Evolutionary conservation across 2,888 invertebrate species (phyloP), one percentile per base, ranked within the genome.

Genomic region (Drosophila tripunctata): DNA sequence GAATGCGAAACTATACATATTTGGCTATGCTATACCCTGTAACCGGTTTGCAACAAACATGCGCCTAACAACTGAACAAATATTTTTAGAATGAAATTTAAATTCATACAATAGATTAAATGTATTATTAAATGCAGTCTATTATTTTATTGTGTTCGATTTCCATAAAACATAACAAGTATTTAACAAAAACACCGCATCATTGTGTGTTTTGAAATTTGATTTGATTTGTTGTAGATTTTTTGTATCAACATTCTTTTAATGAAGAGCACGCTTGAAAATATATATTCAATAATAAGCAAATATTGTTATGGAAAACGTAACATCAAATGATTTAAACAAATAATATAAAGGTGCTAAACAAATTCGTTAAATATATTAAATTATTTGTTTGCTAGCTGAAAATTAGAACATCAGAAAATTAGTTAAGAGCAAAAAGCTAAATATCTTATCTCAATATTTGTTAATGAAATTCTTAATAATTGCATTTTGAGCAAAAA

Each of bases 11-110:
- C 41, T 38, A 43, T 7, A 8, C 1, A 19, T 50, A 58, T 58
- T 43, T 43, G 50, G 41, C 61, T 71, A 35, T 19, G 1, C 10
- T 7, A 52, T 71, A 71, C 67, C 67, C 61, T 54, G 45, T 48
- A 48, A 17, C 15, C 40, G 52, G 31, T 47, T 54, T 33, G 1
- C 3, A 14, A 12, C 12, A 21, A 38, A n/a, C 17, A 19, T 35
- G 22, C 33, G 24, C 27, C 33, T 4, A 8, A 36, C 8, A 21
- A 43, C 8, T 8, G 19, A 7, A n/a, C 8, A 1, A 19, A 30
- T 19, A 21, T 33, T n/a, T 15, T 17, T 17, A 36, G 17, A 17
- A 36, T n/a, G n/a, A n/a, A 30, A 7, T 8, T 36, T n/a, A n/a
- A 38, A 15, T 15, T n/a, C 3, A 2, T 15, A 17, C 6, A 36